Conservation (phyloP, 2,113 vertebrate genomes). For the Myanophis thanlyinensis region DNA sequence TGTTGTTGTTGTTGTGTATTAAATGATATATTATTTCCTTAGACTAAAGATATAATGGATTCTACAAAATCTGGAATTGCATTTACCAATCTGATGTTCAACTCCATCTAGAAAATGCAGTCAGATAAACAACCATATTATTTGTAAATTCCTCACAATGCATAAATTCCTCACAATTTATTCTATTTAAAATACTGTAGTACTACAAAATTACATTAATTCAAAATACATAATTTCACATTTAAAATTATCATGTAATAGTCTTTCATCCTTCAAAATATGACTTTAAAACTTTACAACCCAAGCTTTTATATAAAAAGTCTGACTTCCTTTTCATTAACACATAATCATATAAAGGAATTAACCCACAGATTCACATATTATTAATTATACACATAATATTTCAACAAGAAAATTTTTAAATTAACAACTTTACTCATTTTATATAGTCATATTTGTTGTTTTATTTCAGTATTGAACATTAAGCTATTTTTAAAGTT, state of each 20-base stretch:
- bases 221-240: background rate
- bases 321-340: background rate
- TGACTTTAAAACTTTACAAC: too few species aligned
- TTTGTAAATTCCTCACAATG: background rate
- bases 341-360: background rate
- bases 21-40: slow-evolving; percentile 19
- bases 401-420: background rate
- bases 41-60: slow-evolving; percentile 8
- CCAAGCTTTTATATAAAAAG: too few species aligned
- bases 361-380: background rate
- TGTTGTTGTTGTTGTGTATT: slow-evolving; percentile 38
- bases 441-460: background rate
- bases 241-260: background rate
- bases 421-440: background rate
- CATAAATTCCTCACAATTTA: background rate
- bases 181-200: background rate
- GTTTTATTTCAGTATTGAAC: background rate
- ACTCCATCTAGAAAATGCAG: background rate
- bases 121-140: background rate
- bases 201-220: background rate
- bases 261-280: background rate
- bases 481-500: background rate
- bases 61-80: background rate
- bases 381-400: background rate
- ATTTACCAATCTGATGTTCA: background rate